Evolutionary conservation across 2,797 vertebrate species (phyloP).

Genomic region (Varecia variegata): DNA sequence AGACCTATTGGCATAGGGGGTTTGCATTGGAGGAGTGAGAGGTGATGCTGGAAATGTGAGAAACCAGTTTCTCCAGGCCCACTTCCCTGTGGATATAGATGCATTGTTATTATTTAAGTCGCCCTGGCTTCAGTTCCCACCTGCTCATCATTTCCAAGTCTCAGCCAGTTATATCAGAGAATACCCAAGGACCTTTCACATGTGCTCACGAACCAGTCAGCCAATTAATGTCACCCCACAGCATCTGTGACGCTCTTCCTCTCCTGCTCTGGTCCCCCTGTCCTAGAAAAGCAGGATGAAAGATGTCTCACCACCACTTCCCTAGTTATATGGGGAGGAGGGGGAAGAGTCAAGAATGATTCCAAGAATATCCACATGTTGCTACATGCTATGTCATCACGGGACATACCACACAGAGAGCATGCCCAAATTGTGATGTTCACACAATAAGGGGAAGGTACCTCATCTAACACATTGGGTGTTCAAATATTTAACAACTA

Average conservation of each 20-base stretch:
- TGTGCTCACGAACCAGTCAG: neutral
- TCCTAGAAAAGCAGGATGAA: neutral
- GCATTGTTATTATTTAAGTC: neutral
- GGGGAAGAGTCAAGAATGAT: neutral
- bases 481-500: neutral
- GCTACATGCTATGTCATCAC: too few relatives aligned
- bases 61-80: neutral
- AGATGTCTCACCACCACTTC: neutral
- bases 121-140: neutral
- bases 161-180: neutral
- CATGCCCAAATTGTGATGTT: neutral
- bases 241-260: neutral
- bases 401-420: neutral
- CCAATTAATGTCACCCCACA: neutral
- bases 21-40: neutral
- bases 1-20: neutral
- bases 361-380: neutral
- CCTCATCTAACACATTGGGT: neutral
- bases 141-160: neutral
- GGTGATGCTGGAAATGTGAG: neutral
- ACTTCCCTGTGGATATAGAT: neutral
- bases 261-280: neutral
- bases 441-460: neutral
- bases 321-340: neutral
- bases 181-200: neutral